These are phyloP conservation scores for Bombus huntii DNA, from an alignment of 1,140 invertebrate genomes.

Conservation along the genomic window DNA sequence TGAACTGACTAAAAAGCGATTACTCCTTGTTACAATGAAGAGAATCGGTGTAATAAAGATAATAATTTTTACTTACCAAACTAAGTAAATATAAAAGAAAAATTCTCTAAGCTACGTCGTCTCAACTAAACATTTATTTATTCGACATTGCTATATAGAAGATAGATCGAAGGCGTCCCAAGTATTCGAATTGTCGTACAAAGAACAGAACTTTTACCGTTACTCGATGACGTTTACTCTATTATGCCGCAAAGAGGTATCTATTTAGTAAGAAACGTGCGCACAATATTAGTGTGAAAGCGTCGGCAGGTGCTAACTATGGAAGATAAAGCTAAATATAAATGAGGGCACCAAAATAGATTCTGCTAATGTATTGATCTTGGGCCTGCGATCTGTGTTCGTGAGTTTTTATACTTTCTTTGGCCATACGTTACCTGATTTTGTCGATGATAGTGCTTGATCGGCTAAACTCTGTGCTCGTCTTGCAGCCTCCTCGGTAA, in stretches of 20 bases:
- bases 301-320: constrained; percentile 83
- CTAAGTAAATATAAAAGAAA: neutral
- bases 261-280: constrained; percentile 79
- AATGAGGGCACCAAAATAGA: constrained; percentile 82
- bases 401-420: constrained; percentile 62
- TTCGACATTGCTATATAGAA: constrained; percentile 2
- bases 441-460: constrained; percentile 62
- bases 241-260: constrained; percentile 52
- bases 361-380: constrained; percentile 77
- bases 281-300: constrained; percentile 80
- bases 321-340: constrained; percentile 84
- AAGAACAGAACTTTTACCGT: neutral
- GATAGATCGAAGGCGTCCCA: neutral
- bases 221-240: neutral
- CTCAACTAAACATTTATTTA: neutral
- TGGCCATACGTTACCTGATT: constrained; percentile 77
- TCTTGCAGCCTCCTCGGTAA: constrained; percentile 80
- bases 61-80: neutral
- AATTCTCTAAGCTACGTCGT: neutral
- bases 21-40: neutral
- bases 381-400: constrained; percentile 75
- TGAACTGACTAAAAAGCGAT: neutral
- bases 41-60: constrained; percentile 4
- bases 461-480: constrained; percentile 76
- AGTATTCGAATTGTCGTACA: constrained; percentile 5